phyloP scores from a whole-genome alignment of 2,888 invertebrate genomes.

The Byasa hedistus region DNA sequence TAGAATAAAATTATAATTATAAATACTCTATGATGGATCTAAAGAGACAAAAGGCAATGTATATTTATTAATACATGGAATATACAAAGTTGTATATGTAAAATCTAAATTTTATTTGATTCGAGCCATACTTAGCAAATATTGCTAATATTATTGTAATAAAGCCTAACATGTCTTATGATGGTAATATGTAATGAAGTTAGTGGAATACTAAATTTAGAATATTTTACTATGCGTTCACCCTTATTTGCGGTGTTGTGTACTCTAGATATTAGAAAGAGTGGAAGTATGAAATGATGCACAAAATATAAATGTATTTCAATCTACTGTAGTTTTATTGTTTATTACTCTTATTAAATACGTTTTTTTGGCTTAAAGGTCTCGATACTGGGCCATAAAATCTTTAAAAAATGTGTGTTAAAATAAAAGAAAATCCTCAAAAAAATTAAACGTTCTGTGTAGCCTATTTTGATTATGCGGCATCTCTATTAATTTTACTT shows the following conservation, averaged over 20 bases:
- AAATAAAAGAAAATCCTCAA: too few species aligned
- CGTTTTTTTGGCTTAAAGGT: too few species aligned
- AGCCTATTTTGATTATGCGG: too few species aligned
- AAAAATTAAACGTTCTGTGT: too few species aligned
- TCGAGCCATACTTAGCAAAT: conserved; percentile 64
- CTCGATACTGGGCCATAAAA: too few species aligned
- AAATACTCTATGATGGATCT: conserved; percentile 18
- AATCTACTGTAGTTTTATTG: conserved; percentile 41
- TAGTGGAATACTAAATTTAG: conserved; percentile 50
- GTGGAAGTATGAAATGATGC: conserved; percentile 69
- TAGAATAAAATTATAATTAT: conserved; percentile 18
- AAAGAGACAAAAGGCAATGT: conserved; percentile 14
- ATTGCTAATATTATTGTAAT: conserved; percentile 47
- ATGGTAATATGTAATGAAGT: conserved; percentile 51
- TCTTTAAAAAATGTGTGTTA: too few species aligned
- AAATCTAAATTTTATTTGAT: conserved; percentile 52
- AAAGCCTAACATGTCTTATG: conserved; percentile 78
- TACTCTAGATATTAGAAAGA: conserved; percentile 61
- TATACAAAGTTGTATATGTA: conserved; percentile 33
- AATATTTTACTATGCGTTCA: conserved; percentile 52
- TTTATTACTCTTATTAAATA: neutral
- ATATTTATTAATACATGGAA: conserved; percentile 29
- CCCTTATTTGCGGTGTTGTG: conserved; percentile 65
- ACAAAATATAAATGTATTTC: conserved; percentile 75
- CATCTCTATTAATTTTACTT: too few species aligned